A percentile compares a stretch with the other conserved stretches of the same genome.
Evolutionary conservation across 35 echinoderm and acorn worm species (phyloP).

Genomic region (Acanthaster planci): DNA sequence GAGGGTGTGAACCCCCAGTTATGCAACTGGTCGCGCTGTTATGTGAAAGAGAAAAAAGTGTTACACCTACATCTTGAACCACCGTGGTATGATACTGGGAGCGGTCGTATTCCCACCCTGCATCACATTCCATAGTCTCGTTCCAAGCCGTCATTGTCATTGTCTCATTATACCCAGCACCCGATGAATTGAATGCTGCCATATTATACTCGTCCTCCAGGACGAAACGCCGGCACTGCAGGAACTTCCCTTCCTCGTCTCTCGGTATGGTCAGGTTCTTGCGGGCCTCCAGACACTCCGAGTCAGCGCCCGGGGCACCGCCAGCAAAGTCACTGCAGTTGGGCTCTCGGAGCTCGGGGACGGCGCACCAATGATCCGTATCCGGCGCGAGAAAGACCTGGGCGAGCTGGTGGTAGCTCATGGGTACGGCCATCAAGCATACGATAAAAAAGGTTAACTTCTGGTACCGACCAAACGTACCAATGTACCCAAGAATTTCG

Average conservation of each 20-base stretch:
- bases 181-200: no score
- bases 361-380: constrained; percentile 84
- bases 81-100: constrained; percentile 60
- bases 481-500: constrained; percentile 70
- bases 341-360: constrained; percentile 18
- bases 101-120: constrained; percentile 59
- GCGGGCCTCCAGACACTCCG: constrained; percentile 15
- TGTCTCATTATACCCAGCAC: background rate
- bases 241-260: background rate
- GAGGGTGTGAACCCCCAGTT: no score
- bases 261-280: constrained; percentile 45
- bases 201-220: background rate
- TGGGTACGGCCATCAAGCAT: constrained; percentile 49
- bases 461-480: constrained; percentile 89
- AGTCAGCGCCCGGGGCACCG: background rate
- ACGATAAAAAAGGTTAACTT: constrained; percentile 64
- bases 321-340: constrained; percentile 11
- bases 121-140: constrained; percentile 51
- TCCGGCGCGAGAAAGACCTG: constrained; percentile 81
- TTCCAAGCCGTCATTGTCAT: background rate
- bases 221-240: constrained; percentile 42
- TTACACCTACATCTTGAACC: constrained; percentile 52
- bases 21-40: no score
- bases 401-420: constrained; percentile 69
- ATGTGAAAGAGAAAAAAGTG: constrained; percentile 3